A percentile compares a stretch with the other conserved stretches of the same genome.
These are phyloP conservation scores for Perca fluviatilis DNA, from an alignment of 2,113 vertebrate genomes.

Conservation along the genomic window DNA sequence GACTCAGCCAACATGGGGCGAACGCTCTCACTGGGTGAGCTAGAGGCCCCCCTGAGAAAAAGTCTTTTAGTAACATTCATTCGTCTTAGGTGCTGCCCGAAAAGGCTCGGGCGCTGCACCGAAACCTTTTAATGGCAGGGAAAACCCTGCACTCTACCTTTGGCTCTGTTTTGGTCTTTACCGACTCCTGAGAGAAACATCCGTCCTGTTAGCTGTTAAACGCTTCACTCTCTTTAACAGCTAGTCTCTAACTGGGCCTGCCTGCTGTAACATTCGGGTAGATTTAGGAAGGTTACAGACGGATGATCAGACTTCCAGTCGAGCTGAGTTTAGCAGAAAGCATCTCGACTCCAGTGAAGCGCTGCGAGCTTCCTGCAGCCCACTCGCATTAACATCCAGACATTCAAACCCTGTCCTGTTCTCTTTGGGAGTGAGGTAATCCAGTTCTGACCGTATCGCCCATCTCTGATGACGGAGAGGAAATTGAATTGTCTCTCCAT, in stretches of 20 bases:
- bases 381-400: constrained; percentile 7
- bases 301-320: not conserved
- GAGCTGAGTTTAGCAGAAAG: not conserved
- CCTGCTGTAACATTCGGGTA: not conserved
- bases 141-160: not conserved
- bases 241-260: not conserved
- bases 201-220: not conserved
- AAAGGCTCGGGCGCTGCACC: no score
- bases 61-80: no score
- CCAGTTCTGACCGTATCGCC: constrained; percentile 42
- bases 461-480: constrained; percentile 43
- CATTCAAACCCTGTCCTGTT: constrained; percentile 17
- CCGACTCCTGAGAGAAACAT: not conserved
- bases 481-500: constrained; percentile 64
- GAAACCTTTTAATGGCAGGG: no score
- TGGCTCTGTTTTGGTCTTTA: not conserved
- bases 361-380: not conserved
- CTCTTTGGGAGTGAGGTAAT: constrained; percentile 50
- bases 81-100: no score
- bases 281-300: not conserved
- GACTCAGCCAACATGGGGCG: no score
- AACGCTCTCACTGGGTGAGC: no score
- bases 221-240: not conserved
- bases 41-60: no score
- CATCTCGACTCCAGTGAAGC: not conserved